Percentiles rank a stretch among this genome's conserved stretches.
Evolutionary conservation across 2,888 invertebrate species (phyloP).

Genomic region (Hirtodrosophila trivittata): DNA sequence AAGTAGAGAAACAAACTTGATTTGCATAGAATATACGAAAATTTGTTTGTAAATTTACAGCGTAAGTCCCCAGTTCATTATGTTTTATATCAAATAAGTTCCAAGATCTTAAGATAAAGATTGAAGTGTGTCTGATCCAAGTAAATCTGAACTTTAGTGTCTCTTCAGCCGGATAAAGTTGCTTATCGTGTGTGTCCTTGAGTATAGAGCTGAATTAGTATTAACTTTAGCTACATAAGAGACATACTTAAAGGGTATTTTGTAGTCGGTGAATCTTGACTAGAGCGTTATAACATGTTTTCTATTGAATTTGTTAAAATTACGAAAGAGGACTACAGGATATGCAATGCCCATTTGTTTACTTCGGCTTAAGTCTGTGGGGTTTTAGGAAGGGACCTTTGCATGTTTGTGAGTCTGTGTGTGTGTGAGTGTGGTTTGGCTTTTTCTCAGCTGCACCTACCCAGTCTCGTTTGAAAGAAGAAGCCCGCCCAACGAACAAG

Average conservation of each 20-base stretch:
- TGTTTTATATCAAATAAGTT: too few species aligned
- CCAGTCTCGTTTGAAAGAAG: constrained; percentile 48
- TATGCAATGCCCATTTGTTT: constrained; percentile 54
- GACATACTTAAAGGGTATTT: background rate
- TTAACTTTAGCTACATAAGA: background rate
- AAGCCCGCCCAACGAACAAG: constrained; percentile 70
- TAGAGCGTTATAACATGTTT: constrained; percentile 15
- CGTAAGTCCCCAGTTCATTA: too few species aligned
- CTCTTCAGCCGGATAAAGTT: too few species aligned
- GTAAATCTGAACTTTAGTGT: too few species aligned
- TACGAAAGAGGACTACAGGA: constrained; percentile 45
- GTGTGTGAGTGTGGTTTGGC: constrained; percentile 37
- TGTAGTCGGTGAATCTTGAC: background rate
- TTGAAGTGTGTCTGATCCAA: too few species aligned
- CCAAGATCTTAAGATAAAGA: too few species aligned
- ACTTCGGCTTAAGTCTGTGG: constrained; percentile 30
- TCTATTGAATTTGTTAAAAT: constrained; percentile 77
- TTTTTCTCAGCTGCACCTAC: constrained; percentile 42
- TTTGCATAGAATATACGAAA: too few species aligned
- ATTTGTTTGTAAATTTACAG: too few species aligned
- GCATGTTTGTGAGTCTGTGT: constrained; percentile 9
- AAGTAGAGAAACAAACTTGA: too few species aligned
- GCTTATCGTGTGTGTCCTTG: too few species aligned
- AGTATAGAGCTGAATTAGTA: too few species aligned
- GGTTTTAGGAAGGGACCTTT: constrained; percentile 3